Evolutionary conservation across 2,888 invertebrate genomes (phyloP).

Genomic region (Hydraecia micacea): DNA sequence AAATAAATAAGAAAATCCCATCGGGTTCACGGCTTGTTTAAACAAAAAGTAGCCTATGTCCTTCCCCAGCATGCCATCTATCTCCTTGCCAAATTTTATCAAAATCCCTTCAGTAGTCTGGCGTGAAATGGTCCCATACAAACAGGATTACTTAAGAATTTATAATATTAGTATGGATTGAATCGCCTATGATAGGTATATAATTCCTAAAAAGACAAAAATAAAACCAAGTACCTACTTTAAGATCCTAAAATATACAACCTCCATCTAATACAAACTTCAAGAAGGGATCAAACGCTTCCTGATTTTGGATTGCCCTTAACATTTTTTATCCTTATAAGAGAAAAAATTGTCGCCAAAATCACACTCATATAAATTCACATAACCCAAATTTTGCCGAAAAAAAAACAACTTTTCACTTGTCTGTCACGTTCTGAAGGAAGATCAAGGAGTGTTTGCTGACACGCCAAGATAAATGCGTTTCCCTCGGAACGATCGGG

Average conservation of each 20-base stretch:
- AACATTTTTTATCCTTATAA: background rate
- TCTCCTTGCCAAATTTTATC: too few species aligned
- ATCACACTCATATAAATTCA: conserved; percentile 26
- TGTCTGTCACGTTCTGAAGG: conserved; percentile 32
- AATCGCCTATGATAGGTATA: background rate
- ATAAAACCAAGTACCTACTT: background rate
- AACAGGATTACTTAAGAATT: too few species aligned
- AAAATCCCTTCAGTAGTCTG: too few species aligned
- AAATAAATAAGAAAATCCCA: background rate
- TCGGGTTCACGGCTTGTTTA: background rate
- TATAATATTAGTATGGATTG: too few species aligned
- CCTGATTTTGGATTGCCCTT: conserved; percentile 21
- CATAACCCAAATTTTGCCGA: conserved; percentile 21
- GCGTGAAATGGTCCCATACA: too few species aligned
- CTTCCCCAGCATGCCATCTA: too few species aligned
- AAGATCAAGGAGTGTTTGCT: conserved; percentile 49
- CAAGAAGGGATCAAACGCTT: conserved; percentile 33
- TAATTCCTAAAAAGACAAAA: background rate
- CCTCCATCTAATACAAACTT: background rate
- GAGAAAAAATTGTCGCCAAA: background rate
- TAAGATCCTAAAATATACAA: conserved; percentile 2
- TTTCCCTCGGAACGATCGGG: conserved; percentile 61
- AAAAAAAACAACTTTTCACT: conserved; percentile 27
- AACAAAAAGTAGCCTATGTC: too few species aligned
- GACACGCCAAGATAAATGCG: conserved; percentile 73